phyloP scores from a whole-genome alignment of 2,113 vertebrate species.

The Morone chrysops region DNA sequence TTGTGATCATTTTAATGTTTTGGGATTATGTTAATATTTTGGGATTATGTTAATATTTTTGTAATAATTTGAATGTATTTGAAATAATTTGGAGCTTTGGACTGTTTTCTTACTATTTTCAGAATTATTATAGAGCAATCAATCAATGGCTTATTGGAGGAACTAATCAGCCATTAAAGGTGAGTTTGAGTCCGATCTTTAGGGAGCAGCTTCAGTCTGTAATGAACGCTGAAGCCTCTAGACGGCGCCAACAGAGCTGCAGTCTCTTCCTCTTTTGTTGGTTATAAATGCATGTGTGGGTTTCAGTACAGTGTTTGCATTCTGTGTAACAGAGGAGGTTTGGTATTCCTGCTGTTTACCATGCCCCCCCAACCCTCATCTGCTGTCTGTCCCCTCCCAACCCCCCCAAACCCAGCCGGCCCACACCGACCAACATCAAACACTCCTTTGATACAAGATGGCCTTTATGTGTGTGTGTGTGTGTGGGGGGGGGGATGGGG shows the following conservation, averaged over 20 bases:
- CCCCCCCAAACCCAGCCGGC: background rate
- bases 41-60: no score
- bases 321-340: conserved; percentile 34
- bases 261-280: background rate
- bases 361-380: conserved; percentile 4
- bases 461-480: conserved; percentile 41
- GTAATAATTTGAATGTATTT: no score
- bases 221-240: background rate
- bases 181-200: no score
- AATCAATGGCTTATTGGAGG: no score
- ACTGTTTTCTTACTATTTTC: no score
- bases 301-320: conserved; percentile 36
- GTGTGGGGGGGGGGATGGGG: conserved; percentile 11
- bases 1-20: no score
- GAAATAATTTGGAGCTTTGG: no score
- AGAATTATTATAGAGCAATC: no score
- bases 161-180: no score
- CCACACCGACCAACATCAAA: conserved; percentile 63
- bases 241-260: conserved; percentile 2
- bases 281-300: conserved; percentile 19
- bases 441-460: conserved; percentile 60
- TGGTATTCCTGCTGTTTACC: conserved; percentile 58
- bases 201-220: background rate
- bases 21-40: no score
- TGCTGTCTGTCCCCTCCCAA: conserved; percentile 21